These are phyloP conservation scores for Drosophila hawaiiensis DNA, from an alignment of 2,888 invertebrate genomes.

Conservation along the genomic window DNA sequence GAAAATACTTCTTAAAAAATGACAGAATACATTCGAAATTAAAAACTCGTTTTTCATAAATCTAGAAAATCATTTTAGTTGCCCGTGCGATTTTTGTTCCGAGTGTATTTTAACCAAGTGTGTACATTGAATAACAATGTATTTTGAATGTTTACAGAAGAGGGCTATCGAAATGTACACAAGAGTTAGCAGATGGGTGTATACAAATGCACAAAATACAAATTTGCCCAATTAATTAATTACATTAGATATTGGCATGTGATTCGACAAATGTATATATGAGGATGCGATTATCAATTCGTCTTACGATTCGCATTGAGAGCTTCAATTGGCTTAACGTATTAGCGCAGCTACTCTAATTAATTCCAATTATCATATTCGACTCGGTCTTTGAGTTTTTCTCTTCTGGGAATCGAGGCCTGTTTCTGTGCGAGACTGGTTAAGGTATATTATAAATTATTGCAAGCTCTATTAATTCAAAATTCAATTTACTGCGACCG, in stretches of 20 bases:
- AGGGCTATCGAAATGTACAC: conserved; percentile 36
- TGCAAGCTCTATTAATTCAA: not conserved
- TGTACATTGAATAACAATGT: not conserved
- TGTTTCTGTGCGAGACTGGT: conserved; percentile 22
- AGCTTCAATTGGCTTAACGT: conserved; percentile 57
- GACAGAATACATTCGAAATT: not conserved
- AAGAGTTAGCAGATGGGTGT: conserved; percentile 37
- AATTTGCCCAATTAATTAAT: conserved; percentile 65
- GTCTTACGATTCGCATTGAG: conserved; percentile 17
- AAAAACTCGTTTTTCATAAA: not conserved
- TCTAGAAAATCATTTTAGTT: not conserved
- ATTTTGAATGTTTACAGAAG: conserved; percentile 7
- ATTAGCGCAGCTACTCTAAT: conserved; percentile 66
- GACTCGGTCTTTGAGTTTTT: conserved; percentile 8
- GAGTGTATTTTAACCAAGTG: not conserved
- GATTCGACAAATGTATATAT: conserved; percentile 29
- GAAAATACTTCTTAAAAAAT: not conserved
- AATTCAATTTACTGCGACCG: not conserved
- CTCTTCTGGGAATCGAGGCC: not conserved
- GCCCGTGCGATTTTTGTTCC: not conserved
- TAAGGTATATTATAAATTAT: conserved; percentile 11
- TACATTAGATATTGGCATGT: conserved; percentile 52
- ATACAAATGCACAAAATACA: conserved; percentile 50
- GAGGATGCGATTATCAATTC: conserved; percentile 19
- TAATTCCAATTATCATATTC: conserved; percentile 59